phyloP scores from a whole-genome alignment of 2,888 invertebrate genomes.

The Cantharis rustica region DNA sequence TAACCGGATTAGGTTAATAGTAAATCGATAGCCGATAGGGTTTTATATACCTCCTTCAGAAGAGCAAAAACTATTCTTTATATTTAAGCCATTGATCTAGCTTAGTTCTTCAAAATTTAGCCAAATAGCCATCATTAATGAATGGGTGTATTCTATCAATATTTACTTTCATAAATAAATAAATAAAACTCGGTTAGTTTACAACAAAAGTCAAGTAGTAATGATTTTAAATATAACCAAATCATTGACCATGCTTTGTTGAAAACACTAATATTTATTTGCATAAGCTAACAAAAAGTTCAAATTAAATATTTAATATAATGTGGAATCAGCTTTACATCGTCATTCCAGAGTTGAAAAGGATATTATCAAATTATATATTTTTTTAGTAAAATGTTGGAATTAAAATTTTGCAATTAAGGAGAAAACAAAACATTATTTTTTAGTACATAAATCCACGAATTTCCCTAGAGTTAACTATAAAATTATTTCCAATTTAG shows the following conservation, averaged over 20 bases:
- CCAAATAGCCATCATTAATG: not conserved
- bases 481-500: not conserved
- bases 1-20: constrained; percentile 34
- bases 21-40: constrained; percentile 32
- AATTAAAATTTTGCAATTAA: not conserved
- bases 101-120: constrained; percentile 20
- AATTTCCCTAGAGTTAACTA: not conserved
- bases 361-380: not conserved
- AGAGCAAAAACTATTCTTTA: constrained; percentile 28
- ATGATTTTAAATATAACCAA: not conserved
- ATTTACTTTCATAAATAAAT: not conserved
- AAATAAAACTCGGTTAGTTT: not conserved
- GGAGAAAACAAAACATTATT: not conserved
- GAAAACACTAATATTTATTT: not conserved
- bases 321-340: not conserved
- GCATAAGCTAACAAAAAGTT: not conserved
- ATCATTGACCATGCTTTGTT: not conserved
- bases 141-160: not conserved
- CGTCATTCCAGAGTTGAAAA: not conserved
- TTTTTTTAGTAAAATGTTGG: not conserved
- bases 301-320: not conserved
- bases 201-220: not conserved
- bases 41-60: constrained; percentile 29
- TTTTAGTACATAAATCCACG: not conserved
- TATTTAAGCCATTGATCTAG: constrained; percentile 28